These are phyloP conservation scores for Chrysocyon brachyurus DNA, from an alignment of 2,797 vertebrate species.

Conservation along the genomic window DNA sequence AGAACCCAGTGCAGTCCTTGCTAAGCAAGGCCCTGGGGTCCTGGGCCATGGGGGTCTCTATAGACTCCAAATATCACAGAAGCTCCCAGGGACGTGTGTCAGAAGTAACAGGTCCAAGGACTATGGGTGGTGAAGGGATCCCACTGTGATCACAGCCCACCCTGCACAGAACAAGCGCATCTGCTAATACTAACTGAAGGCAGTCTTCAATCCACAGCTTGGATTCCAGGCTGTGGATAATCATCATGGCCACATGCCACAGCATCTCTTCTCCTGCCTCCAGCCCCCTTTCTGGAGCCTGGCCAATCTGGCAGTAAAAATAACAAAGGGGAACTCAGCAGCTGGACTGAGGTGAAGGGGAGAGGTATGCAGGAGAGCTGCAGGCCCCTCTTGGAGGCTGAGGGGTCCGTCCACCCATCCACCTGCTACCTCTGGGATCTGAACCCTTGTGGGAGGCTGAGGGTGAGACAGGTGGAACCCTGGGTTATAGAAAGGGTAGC, in stretches of 20 bases:
- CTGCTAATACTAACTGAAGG: neutral
- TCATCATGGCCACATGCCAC: fast-evolving
- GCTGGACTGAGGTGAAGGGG: neutral
- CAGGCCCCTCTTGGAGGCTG: neutral
- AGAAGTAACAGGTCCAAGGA: neutral
- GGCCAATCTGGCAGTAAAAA: neutral
- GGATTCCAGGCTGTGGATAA: neutral
- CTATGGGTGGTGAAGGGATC: neutral
- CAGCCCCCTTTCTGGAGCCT: neutral
- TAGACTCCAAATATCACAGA: neutral
- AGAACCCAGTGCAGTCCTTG: neutral
- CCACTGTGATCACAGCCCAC: neutral
- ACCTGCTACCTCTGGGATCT: neutral
- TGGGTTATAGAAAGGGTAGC: neutral
- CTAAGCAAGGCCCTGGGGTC: neutral
- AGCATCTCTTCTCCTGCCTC: neutral
- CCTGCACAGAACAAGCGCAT: neutral
- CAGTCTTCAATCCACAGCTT: neutral
- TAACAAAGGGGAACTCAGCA: neutral
- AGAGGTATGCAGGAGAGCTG: neutral
- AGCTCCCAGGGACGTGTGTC: neutral
- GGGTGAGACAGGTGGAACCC: neutral
- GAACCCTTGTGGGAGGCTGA: neutral
- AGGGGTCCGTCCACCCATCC: neutral
- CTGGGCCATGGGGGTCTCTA: neutral